A percentile compares a stretch with the other conserved stretches of the same genome.
Evolutionary conservation across 2,113 vertebrate genomes (phyloP).

Genomic region (Pygoscelis adeliae): DNA sequence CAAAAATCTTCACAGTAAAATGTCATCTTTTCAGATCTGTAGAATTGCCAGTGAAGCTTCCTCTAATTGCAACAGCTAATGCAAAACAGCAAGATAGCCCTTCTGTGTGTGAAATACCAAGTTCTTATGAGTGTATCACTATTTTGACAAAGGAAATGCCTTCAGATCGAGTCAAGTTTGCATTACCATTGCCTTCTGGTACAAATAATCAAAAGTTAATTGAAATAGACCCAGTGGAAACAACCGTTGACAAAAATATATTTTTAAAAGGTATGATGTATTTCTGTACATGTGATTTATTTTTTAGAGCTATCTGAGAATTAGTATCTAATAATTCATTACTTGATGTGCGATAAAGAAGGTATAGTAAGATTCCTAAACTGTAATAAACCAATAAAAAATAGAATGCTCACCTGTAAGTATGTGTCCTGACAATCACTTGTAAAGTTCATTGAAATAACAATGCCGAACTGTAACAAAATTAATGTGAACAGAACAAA

Average conservation of each 20-base stretch:
- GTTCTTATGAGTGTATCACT: not conserved
- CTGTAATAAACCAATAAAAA: not conserved
- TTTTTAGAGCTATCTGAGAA: not conserved
- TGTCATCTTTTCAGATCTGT: slow-evolving; percentile 16
- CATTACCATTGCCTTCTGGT: not conserved
- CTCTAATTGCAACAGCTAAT: slow-evolving; percentile 35
- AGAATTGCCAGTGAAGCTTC: slow-evolving; percentile 13
- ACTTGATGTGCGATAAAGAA: not conserved
- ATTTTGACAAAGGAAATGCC: not conserved
- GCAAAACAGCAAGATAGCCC: not conserved
- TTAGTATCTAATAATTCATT: not conserved
- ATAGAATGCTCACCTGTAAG: not conserved
- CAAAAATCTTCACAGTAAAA: not conserved
- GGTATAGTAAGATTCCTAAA: not conserved
- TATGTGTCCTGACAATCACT: not conserved
- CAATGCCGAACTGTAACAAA: not conserved
- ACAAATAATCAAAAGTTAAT: slow-evolving; percentile 26
- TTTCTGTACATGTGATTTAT: not conserved
- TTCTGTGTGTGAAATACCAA: not conserved
- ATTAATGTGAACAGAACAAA: not conserved
- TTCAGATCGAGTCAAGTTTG: not conserved
- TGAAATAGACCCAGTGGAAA: slow-evolving; percentile 12
- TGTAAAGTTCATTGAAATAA: not conserved
- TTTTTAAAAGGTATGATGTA: slow-evolving; percentile 58
- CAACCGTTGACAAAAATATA: not conserved